Evolutionary conservation across 1,140 invertebrate species (phyloP).

Genomic region (Idris sp.): DNA sequence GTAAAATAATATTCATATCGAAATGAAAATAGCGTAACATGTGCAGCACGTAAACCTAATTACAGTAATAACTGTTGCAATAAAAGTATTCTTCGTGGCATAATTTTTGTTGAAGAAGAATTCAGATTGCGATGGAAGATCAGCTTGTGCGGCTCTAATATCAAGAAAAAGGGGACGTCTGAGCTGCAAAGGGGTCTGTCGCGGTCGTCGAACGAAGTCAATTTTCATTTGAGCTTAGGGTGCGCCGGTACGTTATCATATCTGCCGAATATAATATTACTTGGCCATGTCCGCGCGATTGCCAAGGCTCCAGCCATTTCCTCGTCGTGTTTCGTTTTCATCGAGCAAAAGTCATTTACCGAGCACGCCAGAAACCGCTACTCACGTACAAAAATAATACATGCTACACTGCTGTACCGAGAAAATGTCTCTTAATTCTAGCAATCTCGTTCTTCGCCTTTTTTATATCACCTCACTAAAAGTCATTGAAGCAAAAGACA

Average conservation of each 20-base stretch:
- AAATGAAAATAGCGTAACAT: slow-evolving; percentile 22
- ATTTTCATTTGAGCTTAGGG: slow-evolving; percentile 72
- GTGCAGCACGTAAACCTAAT: slow-evolving; percentile 35
- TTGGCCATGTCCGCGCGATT: slow-evolving; percentile 52
- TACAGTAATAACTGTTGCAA: slow-evolving; percentile 42
- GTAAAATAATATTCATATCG: slow-evolving; percentile 11
- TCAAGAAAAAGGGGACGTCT: slow-evolving; percentile 44
- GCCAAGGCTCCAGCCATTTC: slow-evolving; percentile 32
- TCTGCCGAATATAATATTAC: slow-evolving; percentile 70
- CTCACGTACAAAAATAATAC: slow-evolving; percentile 56
- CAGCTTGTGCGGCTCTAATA: slow-evolving; percentile 39
- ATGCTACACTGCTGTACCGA: slow-evolving; percentile 46
- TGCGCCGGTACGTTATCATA: slow-evolving; percentile 70
- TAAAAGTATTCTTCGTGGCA: slow-evolving; percentile 45
- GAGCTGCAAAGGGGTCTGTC: slow-evolving; percentile 55
- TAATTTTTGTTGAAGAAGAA: slow-evolving; percentile 35
- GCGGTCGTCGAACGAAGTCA: slow-evolving; percentile 67
- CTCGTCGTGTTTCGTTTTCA: slow-evolving; percentile 34
- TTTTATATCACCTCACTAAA: slow-evolving; percentile 55
- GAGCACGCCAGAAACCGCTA: slow-evolving; percentile 51
- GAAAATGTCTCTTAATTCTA: slow-evolving; percentile 52
- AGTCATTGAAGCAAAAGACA: slow-evolving; percentile 18
- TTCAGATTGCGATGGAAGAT: slow-evolving; percentile 48
- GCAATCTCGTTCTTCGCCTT: slow-evolving; percentile 57
- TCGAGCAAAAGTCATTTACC: slow-evolving; percentile 58